Evolutionary conservation across 2,113 vertebrate species (phyloP).

Genomic region (Natator depressus): DNA sequence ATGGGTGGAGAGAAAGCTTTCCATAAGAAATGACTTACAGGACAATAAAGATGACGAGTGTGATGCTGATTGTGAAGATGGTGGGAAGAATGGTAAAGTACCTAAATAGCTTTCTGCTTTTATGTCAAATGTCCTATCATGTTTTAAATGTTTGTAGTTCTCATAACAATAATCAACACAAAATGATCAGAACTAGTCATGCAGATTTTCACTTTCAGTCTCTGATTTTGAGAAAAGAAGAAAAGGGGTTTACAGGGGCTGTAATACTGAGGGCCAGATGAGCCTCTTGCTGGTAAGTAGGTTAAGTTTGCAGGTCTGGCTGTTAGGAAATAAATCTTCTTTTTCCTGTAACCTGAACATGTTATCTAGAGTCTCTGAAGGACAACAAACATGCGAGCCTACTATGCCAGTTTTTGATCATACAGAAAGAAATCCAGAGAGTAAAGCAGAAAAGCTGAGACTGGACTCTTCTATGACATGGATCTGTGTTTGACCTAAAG

Average conservation of each 20-base stretch:
- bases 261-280: not conserved
- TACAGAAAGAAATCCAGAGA: not conserved
- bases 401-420: not conserved
- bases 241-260: not conserved
- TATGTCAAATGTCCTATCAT: not conserved
- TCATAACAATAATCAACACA: not conserved
- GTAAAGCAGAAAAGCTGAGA: not conserved
- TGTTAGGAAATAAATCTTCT: not conserved
- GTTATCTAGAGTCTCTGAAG: not conserved
- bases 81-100: not conserved
- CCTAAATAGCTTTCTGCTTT: fast-evolving
- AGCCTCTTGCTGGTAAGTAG: not conserved
- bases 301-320: not conserved
- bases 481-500: not conserved
- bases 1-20: slow-evolving; percentile 72
- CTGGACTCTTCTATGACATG: not conserved
- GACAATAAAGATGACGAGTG: not conserved
- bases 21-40: not conserved
- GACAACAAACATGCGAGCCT: not conserved
- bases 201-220: not conserved
- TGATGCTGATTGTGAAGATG: not conserved
- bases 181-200: not conserved
- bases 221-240: not conserved
- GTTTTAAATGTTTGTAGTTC: not conserved
- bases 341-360: not conserved